Evolutionary conservation across 2,888 invertebrate genomes (phyloP).

Genomic region (Malthinus seriepunctatus): DNA sequence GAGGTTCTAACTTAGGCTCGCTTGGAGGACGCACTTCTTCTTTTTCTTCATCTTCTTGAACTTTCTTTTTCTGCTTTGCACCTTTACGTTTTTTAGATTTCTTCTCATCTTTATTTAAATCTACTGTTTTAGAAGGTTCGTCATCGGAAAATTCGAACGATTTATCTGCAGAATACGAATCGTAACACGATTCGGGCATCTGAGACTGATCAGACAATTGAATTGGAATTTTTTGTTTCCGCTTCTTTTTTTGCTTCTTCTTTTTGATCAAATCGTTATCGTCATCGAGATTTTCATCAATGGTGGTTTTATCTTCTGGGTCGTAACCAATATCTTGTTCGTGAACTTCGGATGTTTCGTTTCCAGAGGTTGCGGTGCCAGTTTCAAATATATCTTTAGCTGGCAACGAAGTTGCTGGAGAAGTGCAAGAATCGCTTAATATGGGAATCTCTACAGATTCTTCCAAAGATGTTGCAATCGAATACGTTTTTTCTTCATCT

Average conservation of each 20-base stretch:
- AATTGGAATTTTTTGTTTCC: conserved; percentile 54
- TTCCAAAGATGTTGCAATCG: conserved; percentile 56
- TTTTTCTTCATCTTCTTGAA: conserved; percentile 28
- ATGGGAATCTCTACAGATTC: conserved; percentile 60
- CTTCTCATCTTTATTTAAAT: conserved; percentile 42
- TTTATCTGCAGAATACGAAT: conserved; percentile 46
- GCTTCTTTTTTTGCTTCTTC: conserved; percentile 52
- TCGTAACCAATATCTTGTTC: conserved; percentile 72
- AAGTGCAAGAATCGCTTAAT: conserved; percentile 54
- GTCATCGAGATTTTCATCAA: conserved; percentile 61
- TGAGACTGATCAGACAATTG: conserved; percentile 58
- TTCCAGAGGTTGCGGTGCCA: conserved; percentile 47
- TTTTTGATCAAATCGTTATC: conserved; percentile 50
- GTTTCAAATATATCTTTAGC: conserved; percentile 55
- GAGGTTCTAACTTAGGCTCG: conserved; percentile 19
- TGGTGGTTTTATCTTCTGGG: conserved; percentile 69
- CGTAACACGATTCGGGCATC: conserved; percentile 56
- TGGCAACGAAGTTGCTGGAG: conserved; percentile 60
- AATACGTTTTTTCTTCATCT: conserved; percentile 44
- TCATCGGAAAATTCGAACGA: conserved; percentile 53
- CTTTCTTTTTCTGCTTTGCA: conserved; percentile 43
- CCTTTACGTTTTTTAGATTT: conserved; percentile 49
- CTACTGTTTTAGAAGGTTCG: conserved; percentile 37
- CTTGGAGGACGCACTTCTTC: conserved; percentile 41
- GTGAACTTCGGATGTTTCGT: conserved; percentile 52